These are phyloP conservation scores for Cyclophora albipunctata DNA, from an alignment of 2,888 invertebrate genomes.

Conservation along the genomic window DNA sequence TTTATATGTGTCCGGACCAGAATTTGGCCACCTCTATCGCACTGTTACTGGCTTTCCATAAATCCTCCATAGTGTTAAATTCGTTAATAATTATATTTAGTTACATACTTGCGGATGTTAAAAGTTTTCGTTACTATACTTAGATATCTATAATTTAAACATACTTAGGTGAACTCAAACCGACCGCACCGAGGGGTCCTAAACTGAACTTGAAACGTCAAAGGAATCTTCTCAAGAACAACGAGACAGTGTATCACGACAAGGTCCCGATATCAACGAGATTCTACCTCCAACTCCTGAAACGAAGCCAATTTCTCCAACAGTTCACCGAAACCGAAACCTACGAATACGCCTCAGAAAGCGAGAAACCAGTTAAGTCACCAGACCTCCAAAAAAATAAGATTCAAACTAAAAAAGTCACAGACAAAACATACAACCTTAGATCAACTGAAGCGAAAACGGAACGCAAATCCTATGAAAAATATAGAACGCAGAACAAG, in stretches of 20 bases:
- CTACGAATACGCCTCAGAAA: constrained; percentile 63
- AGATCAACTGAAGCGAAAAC: constrained; percentile 52
- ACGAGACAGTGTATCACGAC: constrained; percentile 60
- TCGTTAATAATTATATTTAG: no score
- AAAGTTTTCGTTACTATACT: no score
- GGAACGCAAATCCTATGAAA: constrained; percentile 47
- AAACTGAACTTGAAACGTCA: constrained; percentile 45
- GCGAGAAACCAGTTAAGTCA: constrained; percentile 39
- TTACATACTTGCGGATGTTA: no score
- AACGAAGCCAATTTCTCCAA: constrained; percentile 55
- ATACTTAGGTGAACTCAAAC: constrained; percentile 38
- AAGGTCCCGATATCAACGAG: constrained; percentile 64
- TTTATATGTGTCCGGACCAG: no score
- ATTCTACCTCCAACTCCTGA: constrained; percentile 59
- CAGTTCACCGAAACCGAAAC: constrained; percentile 46
- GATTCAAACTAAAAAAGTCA: constrained; percentile 30
- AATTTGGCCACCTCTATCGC: no score
- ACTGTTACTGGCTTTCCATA: no score
- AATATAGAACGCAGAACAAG: constrained; percentile 33
- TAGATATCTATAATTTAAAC: no score
- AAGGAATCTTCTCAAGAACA: constrained; percentile 48
- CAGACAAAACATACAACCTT: constrained; percentile 52
- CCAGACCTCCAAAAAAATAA: constrained; percentile 32
- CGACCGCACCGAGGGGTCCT: constrained; percentile 21
- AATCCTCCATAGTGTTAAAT: no score